Percentiles rank a stretch among this genome's conserved stretches.
phyloP scores from a whole-genome alignment of 1,140 invertebrate genomes.

The Brachystomella parvula region DNA sequence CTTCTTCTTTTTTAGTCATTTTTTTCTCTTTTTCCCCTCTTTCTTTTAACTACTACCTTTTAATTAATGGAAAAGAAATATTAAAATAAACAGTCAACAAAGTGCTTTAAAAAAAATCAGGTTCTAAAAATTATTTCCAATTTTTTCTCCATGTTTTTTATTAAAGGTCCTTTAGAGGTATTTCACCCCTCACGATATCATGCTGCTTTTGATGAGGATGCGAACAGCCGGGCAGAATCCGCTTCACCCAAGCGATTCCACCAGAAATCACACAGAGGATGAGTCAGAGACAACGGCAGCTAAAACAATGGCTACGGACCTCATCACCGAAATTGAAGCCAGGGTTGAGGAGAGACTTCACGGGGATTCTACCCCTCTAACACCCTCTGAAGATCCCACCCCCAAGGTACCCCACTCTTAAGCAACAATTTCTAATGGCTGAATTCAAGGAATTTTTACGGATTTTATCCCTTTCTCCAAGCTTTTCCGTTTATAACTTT shows the following conservation, averaged over 20 bases:
- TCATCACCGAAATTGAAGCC: neutral
- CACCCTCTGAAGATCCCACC: neutral
- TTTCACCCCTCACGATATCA: neutral
- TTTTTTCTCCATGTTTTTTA: neutral
- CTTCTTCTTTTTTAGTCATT: constrained; percentile 3
- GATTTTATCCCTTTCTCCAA: no score
- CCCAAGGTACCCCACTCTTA: neutral
- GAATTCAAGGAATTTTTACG: no score
- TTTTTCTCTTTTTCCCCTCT: neutral
- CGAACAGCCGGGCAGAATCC: neutral
- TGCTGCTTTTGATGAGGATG: neutral
- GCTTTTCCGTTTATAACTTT: no score
- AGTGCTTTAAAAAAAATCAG: neutral
- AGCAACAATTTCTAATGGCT: no score
- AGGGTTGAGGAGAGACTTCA: constrained; percentile 2
- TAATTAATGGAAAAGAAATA: no score
- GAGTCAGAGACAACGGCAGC: neutral
- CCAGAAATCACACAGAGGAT: neutral
- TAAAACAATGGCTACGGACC: neutral
- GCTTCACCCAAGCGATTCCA: neutral
- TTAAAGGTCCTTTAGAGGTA: neutral
- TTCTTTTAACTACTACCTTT: neutral
- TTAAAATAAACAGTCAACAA: neutral
- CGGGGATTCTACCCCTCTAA: neutral
- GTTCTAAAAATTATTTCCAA: neutral